These are phyloP conservation scores for Xiphias gladius DNA, from an alignment of 2,113 vertebrate species.

Conservation along the genomic window DNA sequence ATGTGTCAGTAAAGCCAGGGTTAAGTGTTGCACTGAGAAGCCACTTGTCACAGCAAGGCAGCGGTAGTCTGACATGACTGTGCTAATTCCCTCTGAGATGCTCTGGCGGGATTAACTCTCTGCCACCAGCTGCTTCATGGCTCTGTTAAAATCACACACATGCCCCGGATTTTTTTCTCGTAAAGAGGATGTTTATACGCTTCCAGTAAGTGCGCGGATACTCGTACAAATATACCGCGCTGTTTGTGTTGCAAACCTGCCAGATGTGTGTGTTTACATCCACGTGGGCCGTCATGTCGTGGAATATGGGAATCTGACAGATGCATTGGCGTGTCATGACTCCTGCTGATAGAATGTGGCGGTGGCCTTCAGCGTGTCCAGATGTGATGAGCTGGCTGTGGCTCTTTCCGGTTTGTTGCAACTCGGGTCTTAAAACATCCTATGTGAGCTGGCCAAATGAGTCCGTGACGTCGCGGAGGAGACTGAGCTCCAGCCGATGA, in stretches of 20 bases:
- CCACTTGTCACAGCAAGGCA: slow-evolving; percentile 30
- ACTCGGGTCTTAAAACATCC: slow-evolving; percentile 37
- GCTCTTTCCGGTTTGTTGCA: no score
- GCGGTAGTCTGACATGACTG: slow-evolving; percentile 38
- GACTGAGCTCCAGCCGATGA: slow-evolving; percentile 4
- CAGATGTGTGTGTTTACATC: slow-evolving; percentile 1
- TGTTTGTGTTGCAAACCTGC: not conserved
- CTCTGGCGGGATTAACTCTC: slow-evolving; percentile 55
- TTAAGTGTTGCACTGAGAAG: slow-evolving; percentile 36
- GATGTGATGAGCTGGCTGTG: not conserved
- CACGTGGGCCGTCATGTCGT: not conserved
- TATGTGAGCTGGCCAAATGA: slow-evolving; percentile 28
- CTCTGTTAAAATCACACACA: slow-evolving; percentile 11
- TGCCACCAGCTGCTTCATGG: slow-evolving; percentile 20
- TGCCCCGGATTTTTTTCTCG: not conserved
- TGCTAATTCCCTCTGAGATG: slow-evolving; percentile 59
- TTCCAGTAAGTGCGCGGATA: not conserved
- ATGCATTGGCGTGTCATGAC: not conserved
- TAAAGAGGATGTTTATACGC: not conserved
- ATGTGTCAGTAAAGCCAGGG: slow-evolving; percentile 24
- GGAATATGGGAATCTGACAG: slow-evolving; percentile 7
- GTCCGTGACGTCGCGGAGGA: not conserved
- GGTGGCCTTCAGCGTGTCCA: slow-evolving; percentile 18
- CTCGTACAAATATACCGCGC: not conserved
- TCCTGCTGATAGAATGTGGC: slow-evolving; percentile 18